Base-by-base conservation (phyloP, 2,888 invertebrate genomes). In the Pherbina coryleti region DNA sequence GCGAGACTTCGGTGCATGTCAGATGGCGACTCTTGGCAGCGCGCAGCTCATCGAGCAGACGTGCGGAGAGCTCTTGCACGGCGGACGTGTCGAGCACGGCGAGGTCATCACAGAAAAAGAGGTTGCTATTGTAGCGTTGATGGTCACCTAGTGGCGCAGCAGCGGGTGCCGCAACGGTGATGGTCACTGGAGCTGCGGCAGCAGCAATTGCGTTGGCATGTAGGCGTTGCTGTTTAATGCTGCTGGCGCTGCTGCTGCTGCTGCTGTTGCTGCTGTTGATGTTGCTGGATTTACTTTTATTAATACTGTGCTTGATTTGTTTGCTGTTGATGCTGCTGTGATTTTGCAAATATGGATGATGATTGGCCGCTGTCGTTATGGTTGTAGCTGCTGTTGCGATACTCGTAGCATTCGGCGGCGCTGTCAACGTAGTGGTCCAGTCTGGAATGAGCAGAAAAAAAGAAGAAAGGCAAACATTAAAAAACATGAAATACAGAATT, bases 1-100 rank as follows among this genome's bases (percentile, higher is more conserved):
- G 83, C 82, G 88, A 87, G 81, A 87, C 87, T 83, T 87, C 87
- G 74, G 87, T 88, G 83, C 87, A 87, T 44, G 86, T 84, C 80
- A 87, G 81, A 77, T 87, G 88, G 25, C 87, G 85, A 5, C 86
- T 84, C 80, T 87, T 87, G 25, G 87, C 87, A 78, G 85, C 87
- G 77, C 87, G 86, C 83, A 87, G 82, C 79, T 87, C 86, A 79
- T 86, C 85, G 73, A 88, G 84, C 82, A 87, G 53, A 11, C 84
- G 84, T 75, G 80, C 64, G 44, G 87, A 85, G 51, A 87, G 84
- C 64, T 83, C 84, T 31, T 81, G 79, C 2, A 85, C 82, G 25
- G 84, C 85, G 55, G 82, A 82, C 19, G 79, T 75, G 75, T 85
- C 85, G 79, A 81, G 79, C 28, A 31, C 75, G 79, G 79, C 76